These are phyloP conservation scores for Ophioninae sp. DNA, from an alignment of 2,888 invertebrate genomes.

Conservation along the genomic window DNA sequence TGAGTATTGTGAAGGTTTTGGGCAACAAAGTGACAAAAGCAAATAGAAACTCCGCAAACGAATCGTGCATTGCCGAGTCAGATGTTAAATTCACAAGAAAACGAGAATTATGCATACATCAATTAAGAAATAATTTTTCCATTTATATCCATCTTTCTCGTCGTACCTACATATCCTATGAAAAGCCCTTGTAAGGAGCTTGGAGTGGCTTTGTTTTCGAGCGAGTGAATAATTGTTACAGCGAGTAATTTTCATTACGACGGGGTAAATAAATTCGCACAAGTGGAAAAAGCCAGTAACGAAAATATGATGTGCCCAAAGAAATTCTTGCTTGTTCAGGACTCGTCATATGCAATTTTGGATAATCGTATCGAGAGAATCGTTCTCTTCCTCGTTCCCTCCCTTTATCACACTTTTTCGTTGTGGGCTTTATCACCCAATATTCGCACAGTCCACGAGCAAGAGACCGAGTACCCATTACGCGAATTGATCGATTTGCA, in stretches of 20 bases:
- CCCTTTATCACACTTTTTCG: not conserved
- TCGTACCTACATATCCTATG: not conserved
- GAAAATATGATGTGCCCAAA: conserved; percentile 1
- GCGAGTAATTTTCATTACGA: not conserved
- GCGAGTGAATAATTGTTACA: not conserved
- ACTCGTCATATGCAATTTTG: conserved; percentile 26
- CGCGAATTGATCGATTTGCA: conserved; percentile 35
- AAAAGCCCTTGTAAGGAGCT: not conserved
- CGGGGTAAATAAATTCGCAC: not conserved
- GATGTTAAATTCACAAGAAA: not conserved
- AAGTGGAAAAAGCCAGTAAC: not conserved
- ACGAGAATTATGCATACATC: not conserved
- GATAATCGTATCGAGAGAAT: not conserved
- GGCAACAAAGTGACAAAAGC: not conserved
- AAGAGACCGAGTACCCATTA: conserved; percentile 41
- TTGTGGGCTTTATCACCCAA: conserved; percentile 1
- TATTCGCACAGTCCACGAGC: not conserved
- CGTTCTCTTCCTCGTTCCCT: not conserved
- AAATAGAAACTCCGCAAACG: not conserved
- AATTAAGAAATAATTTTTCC: not conserved
- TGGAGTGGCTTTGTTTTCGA: not conserved
- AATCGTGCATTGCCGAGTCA: not conserved
- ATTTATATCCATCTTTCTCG: not conserved
- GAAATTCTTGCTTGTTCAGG: conserved; percentile 10
- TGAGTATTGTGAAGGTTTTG: not conserved